Base-by-base conservation (phyloP, 2,113 vertebrate genomes). In the Mungos mungo region DNA sequence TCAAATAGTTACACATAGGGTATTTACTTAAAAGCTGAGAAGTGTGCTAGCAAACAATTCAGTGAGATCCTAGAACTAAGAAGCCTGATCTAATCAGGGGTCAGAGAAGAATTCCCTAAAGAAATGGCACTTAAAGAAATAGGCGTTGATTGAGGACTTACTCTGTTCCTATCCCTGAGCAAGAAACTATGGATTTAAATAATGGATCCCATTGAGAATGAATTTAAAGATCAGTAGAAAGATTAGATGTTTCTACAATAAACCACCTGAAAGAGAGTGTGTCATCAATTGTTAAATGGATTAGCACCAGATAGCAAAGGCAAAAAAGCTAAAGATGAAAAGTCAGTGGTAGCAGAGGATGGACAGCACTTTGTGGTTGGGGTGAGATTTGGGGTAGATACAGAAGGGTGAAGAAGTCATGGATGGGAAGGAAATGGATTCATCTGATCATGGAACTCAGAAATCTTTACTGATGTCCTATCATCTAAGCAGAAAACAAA, bases 221-320 rank as follows among this genome's bases (percentile, higher is more conserved):
- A 79, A 84, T 93, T 45, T 63, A 41, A 31, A 95, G 65, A 38
- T 16, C 31, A 13, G 3, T 89, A 52, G 6, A 60, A 90, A 93
- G 83, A 33, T 38, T 82, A 96, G 68, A 14, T 80, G 38, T 85
- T 91, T 68, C 35, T 82, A 47, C 18, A 77, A 71, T 94, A 95
- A 97, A n/a, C 92, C 71, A 54, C 66, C 88, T 80, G 60, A 87
- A 86, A 93, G 31, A 97, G 27, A 52, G 11, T 41, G 63, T 66
- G 13, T 72, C 76, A 35, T 72, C 31, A 74, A 72, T 15, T 69
- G 72, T 88, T 85, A 85, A 88, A 23, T 85, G 50, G 54, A 47
- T 91, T 47, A 71, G 15, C 45, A 65, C 65, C 33, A 79, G 16
- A 41, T 14, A 68, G 72, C 54, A 85, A 87, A 71, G 54, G 14